Base-by-base conservation (phyloP, 2,113 vertebrate species). In the Octodon degus region DNA sequence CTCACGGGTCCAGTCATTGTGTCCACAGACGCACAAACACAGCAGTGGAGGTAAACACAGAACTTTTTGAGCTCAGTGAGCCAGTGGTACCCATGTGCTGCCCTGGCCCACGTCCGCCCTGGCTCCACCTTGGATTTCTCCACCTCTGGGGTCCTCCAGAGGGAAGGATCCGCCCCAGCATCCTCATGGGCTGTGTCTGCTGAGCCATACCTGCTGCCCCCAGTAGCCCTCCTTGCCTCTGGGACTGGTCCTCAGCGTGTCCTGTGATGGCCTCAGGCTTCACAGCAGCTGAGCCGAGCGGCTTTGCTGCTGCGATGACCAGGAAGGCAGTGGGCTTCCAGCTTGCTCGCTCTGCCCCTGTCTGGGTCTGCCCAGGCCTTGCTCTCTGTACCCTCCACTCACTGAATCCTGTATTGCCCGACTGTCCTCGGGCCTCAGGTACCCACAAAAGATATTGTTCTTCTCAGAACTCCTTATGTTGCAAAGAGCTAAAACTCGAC, bases 271-370 rank as follows among this genome's bases (percentile, higher is more conserved):
- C 14, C 58, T 22, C 60, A 22, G 68, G 5, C 19, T 13, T 62
- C 58, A 1, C 7, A 20, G 72, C 0, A 10, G 84, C 92, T 2
- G 34, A 65, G 12, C 5, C 1, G 27, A 14, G 19, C 3, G 30
- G 2, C 24, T 25, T 34, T 2, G 67, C 68, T 2, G 5, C 25
- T 2, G 30, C 0, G 0, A 5, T 0, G 7, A 58, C 30, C 89
- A 37, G 50, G 60, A 40, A 22, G 25, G n/a, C 19, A 2, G 32
- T 32, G 34, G 68, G 37, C n/a, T 53, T 24, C 30, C 10, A 2
- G 81, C 50, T 34, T 19, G 55, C 65, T 7, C 16, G 0, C 67
- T 0, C 7, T 43, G 50, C 81, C 1, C 8, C 2, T 7, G 68
- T 17, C 32, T 27, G 6, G 1, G 34, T 0, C 86, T 22, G 55